A percentile compares a stretch with the other conserved stretches of the same genome.
These are phyloP conservation scores for Gymnorhina tibicen DNA, from an alignment of 2,113 vertebrate species.

Conservation along the genomic window DNA sequence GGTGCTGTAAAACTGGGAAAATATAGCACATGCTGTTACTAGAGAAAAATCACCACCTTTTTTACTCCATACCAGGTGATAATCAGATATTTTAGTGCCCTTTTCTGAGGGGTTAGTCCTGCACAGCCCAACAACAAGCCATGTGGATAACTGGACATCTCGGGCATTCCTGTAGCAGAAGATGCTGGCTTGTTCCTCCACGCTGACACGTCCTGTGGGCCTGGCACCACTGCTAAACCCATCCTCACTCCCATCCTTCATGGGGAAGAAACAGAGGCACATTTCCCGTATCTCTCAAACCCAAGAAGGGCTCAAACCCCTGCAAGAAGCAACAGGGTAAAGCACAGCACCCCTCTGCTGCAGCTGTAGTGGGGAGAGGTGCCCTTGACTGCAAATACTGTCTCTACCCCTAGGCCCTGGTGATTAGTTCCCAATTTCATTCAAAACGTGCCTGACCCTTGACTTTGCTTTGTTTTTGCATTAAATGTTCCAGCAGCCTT, in stretches of 20 bases:
- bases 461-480: background rate
- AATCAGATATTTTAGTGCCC: background rate
- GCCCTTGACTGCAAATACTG: background rate
- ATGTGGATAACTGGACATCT: background rate
- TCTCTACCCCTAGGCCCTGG: background rate
- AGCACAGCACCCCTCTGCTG: background rate
- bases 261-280: background rate
- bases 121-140: background rate
- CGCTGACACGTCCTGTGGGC: too few species aligned
- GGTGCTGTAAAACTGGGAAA: background rate
- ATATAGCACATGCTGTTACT: background rate
- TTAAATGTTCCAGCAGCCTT: background rate
- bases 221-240: background rate
- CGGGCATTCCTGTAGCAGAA: accelerated
- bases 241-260: background rate
- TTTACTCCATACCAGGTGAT: background rate
- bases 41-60: background rate
- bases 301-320: background rate
- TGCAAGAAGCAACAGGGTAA: background rate
- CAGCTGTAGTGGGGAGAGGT: background rate
- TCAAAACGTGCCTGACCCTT: background rate
- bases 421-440: background rate
- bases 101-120: background rate
- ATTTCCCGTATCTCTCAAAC: background rate
- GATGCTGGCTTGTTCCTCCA: background rate